Evolutionary conservation across 2,113 vertebrate genomes (phyloP).

Genomic region (Scortum barcoo): DNA sequence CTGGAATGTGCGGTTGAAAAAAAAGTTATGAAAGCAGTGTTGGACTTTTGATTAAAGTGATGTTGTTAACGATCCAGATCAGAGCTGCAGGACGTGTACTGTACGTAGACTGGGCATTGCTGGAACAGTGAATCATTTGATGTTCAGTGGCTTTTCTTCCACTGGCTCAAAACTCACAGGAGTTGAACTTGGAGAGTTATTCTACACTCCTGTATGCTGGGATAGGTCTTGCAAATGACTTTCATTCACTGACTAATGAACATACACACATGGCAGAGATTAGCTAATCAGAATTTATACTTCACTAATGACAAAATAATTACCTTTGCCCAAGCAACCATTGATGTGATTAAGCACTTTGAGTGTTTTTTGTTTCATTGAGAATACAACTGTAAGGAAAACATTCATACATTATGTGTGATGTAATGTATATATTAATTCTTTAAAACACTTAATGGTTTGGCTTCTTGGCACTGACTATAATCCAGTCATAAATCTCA

Average conservation of each 20-base stretch:
- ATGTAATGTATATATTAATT: neutral
- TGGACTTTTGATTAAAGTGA: slow-evolving; percentile 76
- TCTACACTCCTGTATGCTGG: neutral
- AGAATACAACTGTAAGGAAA: slow-evolving; percentile 18
- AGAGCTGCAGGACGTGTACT: slow-evolving; percentile 41
- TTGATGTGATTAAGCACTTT: slow-evolving; percentile 27
- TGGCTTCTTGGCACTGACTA: neutral
- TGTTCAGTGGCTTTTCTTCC: slow-evolving; percentile 30
- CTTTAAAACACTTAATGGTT: slow-evolving; percentile 7
- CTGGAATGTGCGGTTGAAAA: slow-evolving; percentile 67
- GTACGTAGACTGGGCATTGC: neutral
- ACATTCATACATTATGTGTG: slow-evolving; percentile 13
- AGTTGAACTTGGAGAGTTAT: slow-evolving; percentile 10
- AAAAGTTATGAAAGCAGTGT: slow-evolving; percentile 57
- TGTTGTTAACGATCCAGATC: slow-evolving; percentile 66
- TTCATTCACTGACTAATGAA: slow-evolving; percentile 35
- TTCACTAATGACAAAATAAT: slow-evolving; percentile 56
- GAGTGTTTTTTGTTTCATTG: slow-evolving; percentile 23
- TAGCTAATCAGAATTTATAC: slow-evolving; percentile 35
- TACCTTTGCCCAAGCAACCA: neutral
- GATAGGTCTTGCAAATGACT: slow-evolving; percentile 9
- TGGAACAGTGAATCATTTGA: slow-evolving; percentile 49
- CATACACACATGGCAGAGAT: slow-evolving; percentile 52
- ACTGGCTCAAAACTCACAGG: neutral
- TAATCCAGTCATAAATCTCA: neutral